Evolutionary conservation across 2,113 vertebrate species (phyloP).

Genomic region (Scortum barcoo): DNA sequence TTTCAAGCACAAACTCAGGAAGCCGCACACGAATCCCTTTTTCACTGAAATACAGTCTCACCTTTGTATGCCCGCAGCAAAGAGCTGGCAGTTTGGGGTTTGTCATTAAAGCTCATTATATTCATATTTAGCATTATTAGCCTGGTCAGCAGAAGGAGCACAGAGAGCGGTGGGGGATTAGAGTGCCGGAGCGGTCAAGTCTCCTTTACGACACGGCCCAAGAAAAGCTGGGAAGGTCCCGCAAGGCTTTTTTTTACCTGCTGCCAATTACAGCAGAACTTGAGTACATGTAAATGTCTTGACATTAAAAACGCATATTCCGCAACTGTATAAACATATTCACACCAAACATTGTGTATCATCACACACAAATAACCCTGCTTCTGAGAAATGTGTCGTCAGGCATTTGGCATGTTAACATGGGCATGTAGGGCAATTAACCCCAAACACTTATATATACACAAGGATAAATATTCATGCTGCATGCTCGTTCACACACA

Average conservation of each 20-base stretch:
- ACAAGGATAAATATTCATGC: slow-evolving; percentile 17
- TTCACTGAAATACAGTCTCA: slow-evolving; percentile 57
- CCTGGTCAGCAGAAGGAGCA: slow-evolving; percentile 55
- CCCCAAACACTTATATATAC: background rate
- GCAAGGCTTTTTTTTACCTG: slow-evolving; percentile 39
- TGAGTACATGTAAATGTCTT: slow-evolving; percentile 10
- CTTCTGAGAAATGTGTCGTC: background rate
- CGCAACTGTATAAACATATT: background rate
- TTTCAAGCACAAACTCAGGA: slow-evolving; percentile 31
- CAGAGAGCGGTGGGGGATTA: slow-evolving; percentile 59
- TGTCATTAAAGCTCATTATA: slow-evolving; percentile 78
- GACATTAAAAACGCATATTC: slow-evolving; percentile 12
- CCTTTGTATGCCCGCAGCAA: slow-evolving; percentile 45
- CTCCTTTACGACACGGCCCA: slow-evolving; percentile 41
- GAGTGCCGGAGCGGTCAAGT: slow-evolving; percentile 48
- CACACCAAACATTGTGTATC: background rate
- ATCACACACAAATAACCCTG: background rate
- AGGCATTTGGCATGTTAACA: background rate
- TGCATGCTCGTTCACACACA: slow-evolving; percentile 33
- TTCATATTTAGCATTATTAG: slow-evolving; percentile 75
- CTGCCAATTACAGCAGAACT: slow-evolving; percentile 25
- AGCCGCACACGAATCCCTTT: slow-evolving; percentile 52
- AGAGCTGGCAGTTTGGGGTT: slow-evolving; percentile 50
- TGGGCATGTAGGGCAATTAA: background rate
- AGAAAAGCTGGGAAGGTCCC: slow-evolving; percentile 64